These are phyloP conservation scores for Dipodomys spectabilis DNA, from an alignment of 2,113 vertebrate species.

Conservation along the genomic window DNA sequence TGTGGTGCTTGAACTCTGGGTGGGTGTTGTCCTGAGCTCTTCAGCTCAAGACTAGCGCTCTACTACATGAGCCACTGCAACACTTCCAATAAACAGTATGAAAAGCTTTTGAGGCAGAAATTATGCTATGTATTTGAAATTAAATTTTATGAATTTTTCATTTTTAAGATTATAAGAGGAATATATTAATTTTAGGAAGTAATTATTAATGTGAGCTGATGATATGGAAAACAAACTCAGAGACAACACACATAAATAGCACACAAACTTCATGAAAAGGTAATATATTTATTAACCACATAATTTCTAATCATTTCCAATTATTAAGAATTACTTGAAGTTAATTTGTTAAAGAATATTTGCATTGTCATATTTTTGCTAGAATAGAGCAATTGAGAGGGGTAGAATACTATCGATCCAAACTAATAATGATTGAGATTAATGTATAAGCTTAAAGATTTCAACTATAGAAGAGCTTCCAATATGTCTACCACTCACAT, in stretches of 20 bases:
- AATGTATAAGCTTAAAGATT: background rate
- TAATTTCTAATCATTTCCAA: background rate
- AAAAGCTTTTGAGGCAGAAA: slow-evolving; percentile 5
- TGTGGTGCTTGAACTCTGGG: too few species aligned
- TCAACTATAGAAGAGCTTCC: background rate
- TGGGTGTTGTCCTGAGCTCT: too few species aligned
- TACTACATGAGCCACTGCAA: too few species aligned
- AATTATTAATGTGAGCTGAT: slow-evolving; percentile 17
- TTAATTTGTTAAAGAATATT: background rate
- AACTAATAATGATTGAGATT: too few species aligned
- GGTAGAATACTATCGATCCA: background rate
- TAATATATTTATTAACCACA: background rate
- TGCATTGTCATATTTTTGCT: background rate
- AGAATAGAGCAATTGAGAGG: background rate
- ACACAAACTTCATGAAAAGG: background rate
- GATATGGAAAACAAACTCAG: background rate
- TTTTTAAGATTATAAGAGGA: slow-evolving; percentile 25
- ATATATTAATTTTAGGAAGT: background rate
- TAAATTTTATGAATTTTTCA: background rate
- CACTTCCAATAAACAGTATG: too few species aligned
- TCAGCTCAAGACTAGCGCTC: too few species aligned
- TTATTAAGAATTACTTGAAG: background rate
- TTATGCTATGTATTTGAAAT: background rate
- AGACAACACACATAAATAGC: background rate
- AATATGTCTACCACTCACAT: background rate